Percentiles rank a stretch among this genome's conserved stretches.
Conservation (phyloP, 2,888 invertebrate species). For the Phalera bucephala region DNA sequence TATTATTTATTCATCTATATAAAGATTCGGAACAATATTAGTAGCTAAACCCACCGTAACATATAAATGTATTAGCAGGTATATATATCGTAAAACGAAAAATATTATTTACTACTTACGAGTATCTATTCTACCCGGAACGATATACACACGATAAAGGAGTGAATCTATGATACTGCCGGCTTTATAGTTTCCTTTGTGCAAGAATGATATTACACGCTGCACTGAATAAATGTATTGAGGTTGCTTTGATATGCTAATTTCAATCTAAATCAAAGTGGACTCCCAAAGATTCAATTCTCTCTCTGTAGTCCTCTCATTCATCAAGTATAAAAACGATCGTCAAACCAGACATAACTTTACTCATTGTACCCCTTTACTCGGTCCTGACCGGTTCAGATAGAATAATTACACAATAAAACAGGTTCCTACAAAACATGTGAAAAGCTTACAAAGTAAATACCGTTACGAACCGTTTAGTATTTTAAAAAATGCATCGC, state of each 20-base stretch:
- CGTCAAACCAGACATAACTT: conserved; percentile 17
- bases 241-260: conserved; percentile 13
- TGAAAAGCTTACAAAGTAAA: conserved; percentile 42
- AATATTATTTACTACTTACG: too few species aligned
- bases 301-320: too few species aligned
- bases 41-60: too few species aligned
- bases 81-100: too few species aligned
- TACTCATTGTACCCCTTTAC: conserved; percentile 29
- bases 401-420: conserved; percentile 48
- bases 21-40: too few species aligned
- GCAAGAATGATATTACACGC: not conserved
- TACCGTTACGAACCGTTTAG: conserved; percentile 39
- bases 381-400: conserved; percentile 44
- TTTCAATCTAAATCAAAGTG: conserved; percentile 16
- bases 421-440: conserved; percentile 53
- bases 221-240: not conserved
- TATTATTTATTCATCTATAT: too few species aligned
- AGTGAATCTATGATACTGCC: too few species aligned
- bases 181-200: not conserved
- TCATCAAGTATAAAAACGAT: too few species aligned
- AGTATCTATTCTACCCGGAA: too few species aligned
- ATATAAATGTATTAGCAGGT: too few species aligned
- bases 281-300: conserved; percentile 10
- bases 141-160: too few species aligned
- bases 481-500: conserved; percentile 17